Percentiles rank a stretch among this genome's conserved stretches.
Evolutionary conservation across 2,888 invertebrate species (phyloP).

Genomic region (Operophtera brumata): DNA sequence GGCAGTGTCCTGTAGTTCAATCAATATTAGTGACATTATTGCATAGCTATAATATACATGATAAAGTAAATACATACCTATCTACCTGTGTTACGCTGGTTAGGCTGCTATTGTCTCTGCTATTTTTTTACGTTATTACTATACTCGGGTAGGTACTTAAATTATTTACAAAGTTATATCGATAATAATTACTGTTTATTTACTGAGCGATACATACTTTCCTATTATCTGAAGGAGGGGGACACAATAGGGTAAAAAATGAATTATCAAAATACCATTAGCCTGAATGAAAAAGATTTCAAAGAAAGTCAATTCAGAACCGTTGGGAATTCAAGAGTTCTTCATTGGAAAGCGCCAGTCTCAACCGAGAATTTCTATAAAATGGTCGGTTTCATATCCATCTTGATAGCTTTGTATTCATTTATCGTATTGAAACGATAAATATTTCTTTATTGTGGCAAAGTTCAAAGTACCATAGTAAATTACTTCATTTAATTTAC

Average conservation of each 20-base stretch:
- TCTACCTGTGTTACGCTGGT: not conserved
- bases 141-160: not conserved
- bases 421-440: conserved; percentile 31
- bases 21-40: conserved; percentile 53
- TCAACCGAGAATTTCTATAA: not conserved
- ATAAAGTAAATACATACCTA: too few relatives aligned
- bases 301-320: not conserved
- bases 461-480: conserved; percentile 48
- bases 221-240: too few relatives aligned
- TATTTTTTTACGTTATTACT: not conserved
- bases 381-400: conserved; percentile 10
- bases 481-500: conserved; percentile 68
- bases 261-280: too few relatives aligned
- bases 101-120: not conserved
- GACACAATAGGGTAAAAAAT: too few relatives aligned
- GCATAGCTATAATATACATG: too few relatives aligned
- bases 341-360: not conserved
- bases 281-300: not conserved
- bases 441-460: conserved; percentile 40
- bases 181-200: not conserved
- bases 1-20: conserved; percentile 55
- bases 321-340: not conserved
- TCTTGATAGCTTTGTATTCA: conserved; percentile 29
- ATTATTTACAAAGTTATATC: not conserved
- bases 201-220: not conserved